Evolutionary conservation across 2,797 vertebrate species (phyloP), one percentile per base, ranked within the genome.

Genomic region (Pelodytes ibericus): DNA sequence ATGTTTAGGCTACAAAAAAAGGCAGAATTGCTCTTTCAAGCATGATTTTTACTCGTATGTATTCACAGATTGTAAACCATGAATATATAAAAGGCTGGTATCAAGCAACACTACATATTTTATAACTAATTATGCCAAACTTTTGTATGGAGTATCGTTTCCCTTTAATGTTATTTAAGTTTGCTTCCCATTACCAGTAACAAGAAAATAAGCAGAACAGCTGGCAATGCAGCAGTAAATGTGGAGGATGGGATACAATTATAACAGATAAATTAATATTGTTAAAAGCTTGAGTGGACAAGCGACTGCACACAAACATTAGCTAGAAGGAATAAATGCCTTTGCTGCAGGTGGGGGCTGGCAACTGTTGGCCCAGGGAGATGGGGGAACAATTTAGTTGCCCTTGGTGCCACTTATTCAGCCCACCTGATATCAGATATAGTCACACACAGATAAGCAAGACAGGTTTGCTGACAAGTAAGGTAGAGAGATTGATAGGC

Each of bases 41-140:
- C n/a, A n/a, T n/a, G n/a, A n/a, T n/a, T n/a, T n/a, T n/a, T n/a
- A 44, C 5, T 36, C 5, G 18, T 44, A 3, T 44, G 41, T 15
- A 44, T 44, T 44, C 3, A 16, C 33, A 44, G 13, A 44, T 1
- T 13, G 41, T 16, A 44, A 44, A 15, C 41, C 3, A 16, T 15
- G 13, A 10, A 44, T 9, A 44, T 10, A 44, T 10, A 13, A 44
- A 36, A 44, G 13, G 10, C 13, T 15, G 13, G 11, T 44, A 44
- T 16, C 41, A 44, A 16, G 41, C 41, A 44, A 36, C 5, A 36
- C 41, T 44, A 44, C 41, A 44, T 16, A 13, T 15, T 44, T 44
- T 44, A 44, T 44, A 44, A 44, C 29, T n/a, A 62, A 36, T 62
- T 62, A 33, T 33, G n/a, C 29, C 29, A 27, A 62, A 62, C 60